Evolutionary conservation across 2,113 vertebrate genomes (phyloP).

Genomic region (Ifrita kowaldi): DNA sequence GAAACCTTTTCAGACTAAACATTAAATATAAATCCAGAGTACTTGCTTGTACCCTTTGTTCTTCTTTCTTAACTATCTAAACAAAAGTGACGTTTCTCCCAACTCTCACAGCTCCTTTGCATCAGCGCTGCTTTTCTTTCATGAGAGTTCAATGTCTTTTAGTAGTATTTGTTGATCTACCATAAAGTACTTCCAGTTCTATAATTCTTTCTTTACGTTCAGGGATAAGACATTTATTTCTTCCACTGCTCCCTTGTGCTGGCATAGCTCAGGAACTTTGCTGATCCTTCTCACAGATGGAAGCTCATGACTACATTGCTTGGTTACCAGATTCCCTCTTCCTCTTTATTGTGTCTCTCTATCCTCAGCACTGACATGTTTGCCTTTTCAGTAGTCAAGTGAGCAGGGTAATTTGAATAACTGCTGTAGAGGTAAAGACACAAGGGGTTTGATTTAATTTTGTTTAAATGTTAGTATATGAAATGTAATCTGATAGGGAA

Average conservation of each 20-base stretch:
- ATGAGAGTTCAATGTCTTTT: background rate
- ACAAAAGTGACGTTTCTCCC: background rate
- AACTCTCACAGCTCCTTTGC: background rate
- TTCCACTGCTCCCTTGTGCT: background rate
- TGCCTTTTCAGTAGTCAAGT: background rate
- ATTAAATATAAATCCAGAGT: background rate
- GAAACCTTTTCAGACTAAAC: background rate
- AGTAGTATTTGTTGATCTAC: background rate
- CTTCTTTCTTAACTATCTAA: background rate
- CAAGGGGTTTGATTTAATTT: conserved; percentile 25
- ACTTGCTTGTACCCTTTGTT: background rate
- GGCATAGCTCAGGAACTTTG: background rate
- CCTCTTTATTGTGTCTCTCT: background rate
- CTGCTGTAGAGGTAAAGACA: background rate
- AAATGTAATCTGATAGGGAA: conserved; percentile 20
- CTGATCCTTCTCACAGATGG: background rate
- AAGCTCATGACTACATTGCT: background rate
- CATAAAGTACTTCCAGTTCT: background rate
- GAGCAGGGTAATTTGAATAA: conserved; percentile 11
- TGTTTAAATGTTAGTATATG: conserved; percentile 21
- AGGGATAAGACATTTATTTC: background rate
- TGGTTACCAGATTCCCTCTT: background rate
- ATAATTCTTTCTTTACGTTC: background rate
- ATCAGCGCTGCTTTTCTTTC: background rate
- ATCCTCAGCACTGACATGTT: background rate